Conservation (phyloP, 1,140 invertebrate species). For the Papilio machaon region DNA sequence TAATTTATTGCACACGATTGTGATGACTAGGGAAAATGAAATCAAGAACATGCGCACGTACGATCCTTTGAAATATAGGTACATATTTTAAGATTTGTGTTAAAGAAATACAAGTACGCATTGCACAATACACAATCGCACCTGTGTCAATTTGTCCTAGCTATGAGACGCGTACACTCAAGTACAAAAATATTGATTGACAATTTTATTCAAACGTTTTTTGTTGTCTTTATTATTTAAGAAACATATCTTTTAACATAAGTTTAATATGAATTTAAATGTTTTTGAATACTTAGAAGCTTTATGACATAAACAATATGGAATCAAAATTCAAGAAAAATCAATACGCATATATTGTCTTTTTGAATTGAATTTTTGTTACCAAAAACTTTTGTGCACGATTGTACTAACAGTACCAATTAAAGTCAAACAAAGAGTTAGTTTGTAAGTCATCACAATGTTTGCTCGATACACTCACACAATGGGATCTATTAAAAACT, state of each 20-base stretch:
- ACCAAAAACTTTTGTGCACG: not conserved
- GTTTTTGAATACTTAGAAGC: too few species aligned
- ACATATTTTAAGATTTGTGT: not conserved
- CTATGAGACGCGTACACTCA: not conserved
- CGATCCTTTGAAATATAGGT: too few species aligned
- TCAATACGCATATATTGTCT: not conserved
- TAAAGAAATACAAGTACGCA: not conserved
- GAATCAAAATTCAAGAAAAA: not conserved
- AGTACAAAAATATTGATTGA: not conserved
- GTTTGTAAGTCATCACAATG: constrained; percentile 26
- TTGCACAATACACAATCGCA: constrained; percentile 35
- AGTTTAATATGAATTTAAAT: too few species aligned
- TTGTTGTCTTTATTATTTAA: not conserved
- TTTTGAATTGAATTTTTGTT: not conserved
- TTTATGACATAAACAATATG: not conserved
- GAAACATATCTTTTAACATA: not conserved
- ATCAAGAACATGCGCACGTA: too few species aligned
- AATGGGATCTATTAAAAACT: constrained; percentile 35
- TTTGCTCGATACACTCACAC: constrained; percentile 11
- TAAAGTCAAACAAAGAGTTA: constrained; percentile 31
- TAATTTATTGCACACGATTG: too few species aligned
- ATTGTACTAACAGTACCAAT: constrained; percentile 22
- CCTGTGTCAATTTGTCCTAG: constrained; percentile 48
- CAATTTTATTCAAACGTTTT: not conserved
- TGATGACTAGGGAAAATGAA: too few species aligned